Evolutionary conservation across 64 coral and sea anemone species (phyloP), one percentile per base, ranked within the genome.

Genomic region (Montipora capricornis): DNA sequence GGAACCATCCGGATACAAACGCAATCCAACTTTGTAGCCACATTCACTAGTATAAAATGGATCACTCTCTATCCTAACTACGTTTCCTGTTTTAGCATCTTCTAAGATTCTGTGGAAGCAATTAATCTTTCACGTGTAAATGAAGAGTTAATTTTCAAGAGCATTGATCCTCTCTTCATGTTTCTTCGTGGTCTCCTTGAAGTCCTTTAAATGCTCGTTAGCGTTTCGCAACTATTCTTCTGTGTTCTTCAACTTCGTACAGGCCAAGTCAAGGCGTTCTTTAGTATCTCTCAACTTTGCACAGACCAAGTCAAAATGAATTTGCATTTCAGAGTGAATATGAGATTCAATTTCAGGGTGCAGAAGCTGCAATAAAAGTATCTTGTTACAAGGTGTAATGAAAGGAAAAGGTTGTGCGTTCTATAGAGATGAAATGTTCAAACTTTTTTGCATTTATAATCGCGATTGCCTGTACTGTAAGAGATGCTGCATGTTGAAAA

Each of bases 271-370:
- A 37, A 37, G 37, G 37, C 37, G 37, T 37, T 37, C 37, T 37
- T 1, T 37, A 37, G 37, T 37, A 37, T 37, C 37, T 37, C 51
- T 61, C 53, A 81, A 0, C 20, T 61, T 81, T n/a, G 64, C 4
- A 66, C 55, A 66, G 29, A 29, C 80, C 16, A 82, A 82, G 58
- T 82, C 80, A 64, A 82, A 26, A 45, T 64, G 80, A 1, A 66
- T 3, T 82, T 26, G 60, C 12, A 44, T 44, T 20, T 57, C 22
- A 37, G 55, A 45, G 15, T 81, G 19, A 22, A 81, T 20, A 29
- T 81, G 80, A 2, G 22, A 29, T 22, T 22, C 22, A 22, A 22
- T 22, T 22, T 22, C 22, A 22, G 22, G 22, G 0, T 22, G 22
- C 22, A 22, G 22, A 22, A 22, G 22, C 22, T 22, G 22, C 22